A percentile compares a stretch with the other conserved stretches of the same genome.
Conservation (phyloP, 2,888 invertebrate species). For the Acrobasis consociella region DNA sequence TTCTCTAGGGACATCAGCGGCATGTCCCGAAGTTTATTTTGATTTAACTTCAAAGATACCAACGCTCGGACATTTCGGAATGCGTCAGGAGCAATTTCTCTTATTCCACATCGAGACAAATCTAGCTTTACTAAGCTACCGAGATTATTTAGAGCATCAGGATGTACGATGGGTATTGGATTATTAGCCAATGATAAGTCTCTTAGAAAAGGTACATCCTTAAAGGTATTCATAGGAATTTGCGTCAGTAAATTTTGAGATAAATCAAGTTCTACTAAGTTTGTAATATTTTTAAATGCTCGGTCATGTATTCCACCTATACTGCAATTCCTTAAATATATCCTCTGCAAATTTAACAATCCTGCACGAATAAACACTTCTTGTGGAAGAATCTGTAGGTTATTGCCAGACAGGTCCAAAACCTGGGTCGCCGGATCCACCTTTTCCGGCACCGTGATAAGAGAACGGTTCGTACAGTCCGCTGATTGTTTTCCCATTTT, state of each 20-base stretch:
- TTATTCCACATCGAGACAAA: constrained; percentile 91
- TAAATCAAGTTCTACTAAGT: constrained; percentile 94
- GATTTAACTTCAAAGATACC: constrained; percentile 90
- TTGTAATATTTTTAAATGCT: constrained; percentile 93
- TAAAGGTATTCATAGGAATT: constrained; percentile 91
- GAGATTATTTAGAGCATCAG: constrained; percentile 88
- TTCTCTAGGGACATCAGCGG: constrained; percentile 88
- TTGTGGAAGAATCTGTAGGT: constrained; percentile 90
- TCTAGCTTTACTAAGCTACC: constrained; percentile 92
- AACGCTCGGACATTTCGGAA: constrained; percentile 90
- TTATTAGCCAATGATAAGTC: constrained; percentile 91
- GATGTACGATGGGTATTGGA: constrained; percentile 90
- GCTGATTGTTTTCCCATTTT: constrained; percentile 96
- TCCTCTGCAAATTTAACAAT: constrained; percentile 92
- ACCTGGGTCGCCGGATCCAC: constrained; percentile 96
- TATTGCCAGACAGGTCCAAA: constrained; percentile 93
- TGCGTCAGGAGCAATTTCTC: constrained; percentile 86
- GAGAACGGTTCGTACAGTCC: constrained; percentile 92
- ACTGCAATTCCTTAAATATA: constrained; percentile 91
- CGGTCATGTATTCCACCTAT: constrained; percentile 93
- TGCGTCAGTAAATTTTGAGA: constrained; percentile 91
- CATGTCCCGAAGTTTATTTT: constrained; percentile 89
- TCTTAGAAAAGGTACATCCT: constrained; percentile 90
- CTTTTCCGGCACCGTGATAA: constrained; percentile 92
- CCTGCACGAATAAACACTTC: constrained; percentile 92